Evolutionary conservation across 2,113 vertebrate genomes (phyloP).

Genomic region (Myotis lucifugus): DNA sequence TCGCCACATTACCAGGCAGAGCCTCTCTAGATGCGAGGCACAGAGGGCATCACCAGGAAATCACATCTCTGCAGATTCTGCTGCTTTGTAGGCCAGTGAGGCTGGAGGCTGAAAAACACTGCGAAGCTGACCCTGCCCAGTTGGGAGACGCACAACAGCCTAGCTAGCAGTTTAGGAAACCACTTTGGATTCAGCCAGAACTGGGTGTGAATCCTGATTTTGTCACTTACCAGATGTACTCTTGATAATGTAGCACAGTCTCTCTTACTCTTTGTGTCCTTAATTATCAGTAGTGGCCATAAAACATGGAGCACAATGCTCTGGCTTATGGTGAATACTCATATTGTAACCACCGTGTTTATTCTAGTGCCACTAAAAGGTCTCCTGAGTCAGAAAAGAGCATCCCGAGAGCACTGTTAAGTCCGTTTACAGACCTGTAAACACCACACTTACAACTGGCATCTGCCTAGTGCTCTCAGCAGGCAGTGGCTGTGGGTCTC

Average conservation of each 20-base stretch:
- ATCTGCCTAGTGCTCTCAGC: background rate
- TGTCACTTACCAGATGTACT: background rate
- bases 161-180: rapidly evolving
- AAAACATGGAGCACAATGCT: background rate
- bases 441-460: background rate
- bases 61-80: background rate
- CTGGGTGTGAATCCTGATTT: background rate
- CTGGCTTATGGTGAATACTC: background rate
- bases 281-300: background rate
- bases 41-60: background rate
- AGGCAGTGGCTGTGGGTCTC: too few relatives aligned
- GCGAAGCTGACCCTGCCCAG: background rate
- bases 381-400: background rate
- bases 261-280: background rate
- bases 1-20: too few relatives aligned
- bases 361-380: background rate
- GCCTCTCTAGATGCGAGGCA: background rate
- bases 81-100: background rate
- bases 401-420: background rate
- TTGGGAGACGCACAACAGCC: rapidly evolving
- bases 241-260: background rate
- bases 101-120: background rate
- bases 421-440: background rate
- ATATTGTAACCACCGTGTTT: background rate
- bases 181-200: background rate